Evolutionary conservation across 2,888 invertebrate species (phyloP).

Genomic region (Pristionchus japonicus): DNA sequence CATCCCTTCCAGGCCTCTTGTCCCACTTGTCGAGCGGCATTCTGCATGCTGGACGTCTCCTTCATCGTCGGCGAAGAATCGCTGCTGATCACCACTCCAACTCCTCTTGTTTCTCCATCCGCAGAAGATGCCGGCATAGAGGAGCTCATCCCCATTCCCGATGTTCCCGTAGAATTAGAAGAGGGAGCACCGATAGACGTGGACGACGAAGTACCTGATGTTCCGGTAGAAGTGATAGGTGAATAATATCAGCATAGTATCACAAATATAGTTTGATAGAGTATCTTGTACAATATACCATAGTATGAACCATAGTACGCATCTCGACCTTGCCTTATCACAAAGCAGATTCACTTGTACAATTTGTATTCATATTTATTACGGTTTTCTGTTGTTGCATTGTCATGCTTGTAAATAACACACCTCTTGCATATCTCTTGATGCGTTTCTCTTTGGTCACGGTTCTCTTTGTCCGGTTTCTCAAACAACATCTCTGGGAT

Average conservation of each 20-base stretch:
- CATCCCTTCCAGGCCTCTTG: constrained; percentile 73
- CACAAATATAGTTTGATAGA: not conserved
- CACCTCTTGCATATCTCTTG: no score
- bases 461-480: no score
- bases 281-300: not conserved
- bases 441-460: no score
- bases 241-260: not conserved
- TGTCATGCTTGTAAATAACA: not conserved
- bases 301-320: not conserved
- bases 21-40: constrained; percentile 77
- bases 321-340: not conserved
- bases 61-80: constrained; percentile 43
- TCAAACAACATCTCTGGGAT: no score
- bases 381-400: not conserved
- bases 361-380: constrained; percentile 6
- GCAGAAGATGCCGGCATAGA: no score
- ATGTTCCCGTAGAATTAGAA: no score
- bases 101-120: no score
- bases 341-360: not conserved
- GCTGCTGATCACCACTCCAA: not conserved
- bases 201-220: no score
- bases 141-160: no score
- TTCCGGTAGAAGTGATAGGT: no score
- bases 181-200: no score
- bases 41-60: constrained; percentile 77